Evolutionary conservation across 2,113 vertebrate genomes (phyloP).

Genomic region (Psammodynastes pulverulentus): DNA sequence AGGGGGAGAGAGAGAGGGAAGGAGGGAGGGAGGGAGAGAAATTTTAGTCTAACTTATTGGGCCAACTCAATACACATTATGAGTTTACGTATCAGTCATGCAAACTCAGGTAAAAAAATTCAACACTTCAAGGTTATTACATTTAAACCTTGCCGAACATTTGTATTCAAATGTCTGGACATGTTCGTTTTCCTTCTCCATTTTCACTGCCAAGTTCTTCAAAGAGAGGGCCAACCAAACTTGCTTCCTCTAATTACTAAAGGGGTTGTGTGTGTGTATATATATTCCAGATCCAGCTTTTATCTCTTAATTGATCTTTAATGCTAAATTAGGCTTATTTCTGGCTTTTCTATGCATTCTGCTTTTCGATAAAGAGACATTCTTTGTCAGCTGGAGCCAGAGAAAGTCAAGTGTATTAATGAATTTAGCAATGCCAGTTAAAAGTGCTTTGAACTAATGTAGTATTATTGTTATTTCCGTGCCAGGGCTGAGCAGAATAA

Average conservation of each 20-base stretch:
- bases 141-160: neutral
- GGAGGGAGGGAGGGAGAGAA: neutral
- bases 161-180: neutral
- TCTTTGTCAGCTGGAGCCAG: constrained; percentile 22
- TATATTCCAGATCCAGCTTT: constrained; percentile 19
- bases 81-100: neutral
- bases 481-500: constrained; percentile 43
- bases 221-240: neutral
- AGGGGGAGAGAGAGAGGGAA: no score
- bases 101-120: neutral
- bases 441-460: constrained; percentile 28
- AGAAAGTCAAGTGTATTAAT: neutral
- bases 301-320: constrained; percentile 45
- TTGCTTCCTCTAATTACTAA: constrained; percentile 7
- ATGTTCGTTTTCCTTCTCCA: neutral
- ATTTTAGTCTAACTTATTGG: neutral
- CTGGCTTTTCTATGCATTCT: neutral
- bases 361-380: constrained; percentile 12
- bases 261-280: neutral
- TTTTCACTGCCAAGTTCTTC: neutral
- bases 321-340: constrained; percentile 40
- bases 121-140: neutral
- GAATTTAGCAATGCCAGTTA: neutral
- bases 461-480: constrained; percentile 21
- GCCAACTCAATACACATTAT: neutral